Evolutionary conservation across 2,797 vertebrate genomes (phyloP), one percentile per base, ranked within the genome.

Genomic region (Enteromius viviparus): DNA sequence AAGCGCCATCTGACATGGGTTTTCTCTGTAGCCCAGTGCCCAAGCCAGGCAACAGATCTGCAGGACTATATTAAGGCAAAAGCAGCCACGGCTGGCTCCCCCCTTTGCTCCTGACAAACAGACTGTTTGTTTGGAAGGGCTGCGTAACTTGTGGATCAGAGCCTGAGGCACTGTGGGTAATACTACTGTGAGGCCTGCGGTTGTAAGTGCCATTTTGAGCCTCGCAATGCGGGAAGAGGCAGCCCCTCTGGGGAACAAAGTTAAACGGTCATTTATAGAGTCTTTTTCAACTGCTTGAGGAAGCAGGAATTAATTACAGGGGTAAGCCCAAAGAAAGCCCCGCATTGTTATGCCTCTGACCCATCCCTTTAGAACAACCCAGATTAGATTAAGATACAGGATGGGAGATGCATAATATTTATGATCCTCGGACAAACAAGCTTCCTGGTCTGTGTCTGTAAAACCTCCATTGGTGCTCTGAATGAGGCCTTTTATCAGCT

Each of bases 61-160:
- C 91, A 88, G 84, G 92, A 91, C 93, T 94, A 94, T 94, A 94
- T 94, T 94, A 93, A 94, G 93, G 92, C 91, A 92, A 84, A 90
- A 87, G 85, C 71, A 89, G 91, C 76, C 42, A 11, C 7, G 91
- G 89, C 92, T 90, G 91, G 88, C 91, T 90, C 91, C 92, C 92
- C 91, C 89, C 89, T 92, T 17, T 91, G 85, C 65, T 84, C 87
- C 93, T 92, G 92, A 93, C 92, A 93, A 94, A 92, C 93, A 92
- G 89, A 89, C 91, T 89, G 86, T 91, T 93, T 91, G 93, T 93
- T 92, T 92, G 92, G 65, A 93, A 92, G 89, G 90, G 85, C 90
- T 92, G 92, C 90, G 91, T 93, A 91, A 83, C 90, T 93, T 89
- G 87, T 83, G 88, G 92, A 93, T 93, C 90, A 87, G 91, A 92